Base-by-base conservation (phyloP, 2,888 invertebrate genomes). In the Sinotaia quadrata region DNA sequence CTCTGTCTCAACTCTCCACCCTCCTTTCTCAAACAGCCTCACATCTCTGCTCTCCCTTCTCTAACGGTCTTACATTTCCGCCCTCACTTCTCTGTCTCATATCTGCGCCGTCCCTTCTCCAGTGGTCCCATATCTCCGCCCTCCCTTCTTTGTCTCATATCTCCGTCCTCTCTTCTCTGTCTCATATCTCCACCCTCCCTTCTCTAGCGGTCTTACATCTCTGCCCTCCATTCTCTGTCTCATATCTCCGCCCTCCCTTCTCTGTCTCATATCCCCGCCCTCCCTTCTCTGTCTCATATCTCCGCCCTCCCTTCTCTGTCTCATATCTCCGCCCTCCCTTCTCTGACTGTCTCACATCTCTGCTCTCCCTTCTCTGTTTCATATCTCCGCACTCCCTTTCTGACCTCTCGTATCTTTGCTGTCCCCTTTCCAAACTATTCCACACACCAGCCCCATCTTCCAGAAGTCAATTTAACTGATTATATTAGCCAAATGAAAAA, bases 1-100 rank as follows among this genome's bases (percentile, higher is more conserved):
- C n/a, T n/a, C n/a, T n/a, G n/a, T n/a, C n/a, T n/a, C n/a, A n/a
- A 51, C 62, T 51, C 62, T 49, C 62, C 21, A 18, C 44, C 34
- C 18, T 24, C 18, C 8, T 54, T 31, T 31, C 27, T 18, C 54
- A 29, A 18, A 29, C 54, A 29, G 29, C 5, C 29, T 27, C 10
- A 10, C 12, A 24, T 27, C 2, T 27, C 8, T 56, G 37, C 57
- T 31, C 47, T 33, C 44, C 33, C 44, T 27, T 29, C 33, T 33
- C 27, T 47, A 7, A n/a, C 44, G 15, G 21, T 24, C 18, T 24
- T 18, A 7, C 24, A 18, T 24, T 24, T 7, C 8, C 24, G 18
- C 34, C 2, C 34, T 33, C 51, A 21, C 24, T 33, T 27, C 51
- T 51, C 34, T 51, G 49, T 51, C 34, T 33, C 34, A n/a, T 27